phyloP scores from a whole-genome alignment of 2,888 invertebrate genomes.

The Diplazon laetatorius region DNA sequence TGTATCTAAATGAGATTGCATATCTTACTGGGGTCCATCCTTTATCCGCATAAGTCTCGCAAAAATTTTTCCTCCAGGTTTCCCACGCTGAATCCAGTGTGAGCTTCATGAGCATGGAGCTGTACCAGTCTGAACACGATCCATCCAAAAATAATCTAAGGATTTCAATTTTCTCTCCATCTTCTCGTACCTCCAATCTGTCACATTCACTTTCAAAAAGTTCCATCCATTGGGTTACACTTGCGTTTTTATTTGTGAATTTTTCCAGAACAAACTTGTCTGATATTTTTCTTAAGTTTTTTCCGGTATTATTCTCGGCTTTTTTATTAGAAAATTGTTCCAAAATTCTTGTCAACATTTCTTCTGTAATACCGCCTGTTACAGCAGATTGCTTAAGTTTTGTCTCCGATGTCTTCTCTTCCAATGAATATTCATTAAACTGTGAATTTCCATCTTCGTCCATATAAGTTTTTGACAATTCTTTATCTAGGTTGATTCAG shows the following conservation, averaged over 20 bases:
- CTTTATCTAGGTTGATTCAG: constrained; percentile 45
- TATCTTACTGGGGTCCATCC: constrained; percentile 26
- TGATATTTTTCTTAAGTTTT: constrained; percentile 38
- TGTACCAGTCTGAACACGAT: constrained; percentile 18
- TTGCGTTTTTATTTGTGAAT: constrained; percentile 44
- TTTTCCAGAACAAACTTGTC: constrained; percentile 53
- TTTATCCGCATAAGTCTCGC: constrained; percentile 21
- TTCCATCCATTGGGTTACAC: constrained; percentile 51
- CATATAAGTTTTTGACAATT: constrained; percentile 31
- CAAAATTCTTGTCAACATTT: constrained; percentile 24
- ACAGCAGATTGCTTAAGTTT: neutral
- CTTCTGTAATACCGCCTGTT: constrained; percentile 20
- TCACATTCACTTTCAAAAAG: constrained; percentile 55
- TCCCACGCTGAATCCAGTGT: constrained; percentile 9
- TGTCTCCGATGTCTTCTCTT: constrained; percentile 14
- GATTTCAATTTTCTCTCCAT: constrained; percentile 1
- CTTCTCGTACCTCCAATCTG: neutral
- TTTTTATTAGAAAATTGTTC: constrained; percentile 32
- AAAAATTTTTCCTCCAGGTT: constrained; percentile 16
- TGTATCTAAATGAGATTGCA: constrained; percentile 17
- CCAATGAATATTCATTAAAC: constrained; percentile 36
- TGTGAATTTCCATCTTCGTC: constrained; percentile 55
- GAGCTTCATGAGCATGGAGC: constrained; percentile 27
- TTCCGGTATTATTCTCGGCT: constrained; percentile 6
- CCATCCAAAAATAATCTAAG: constrained; percentile 23